Evolutionary conservation across 1,140 invertebrate genomes (phyloP).

Genomic region (Meloidogyne exigua): DNA sequence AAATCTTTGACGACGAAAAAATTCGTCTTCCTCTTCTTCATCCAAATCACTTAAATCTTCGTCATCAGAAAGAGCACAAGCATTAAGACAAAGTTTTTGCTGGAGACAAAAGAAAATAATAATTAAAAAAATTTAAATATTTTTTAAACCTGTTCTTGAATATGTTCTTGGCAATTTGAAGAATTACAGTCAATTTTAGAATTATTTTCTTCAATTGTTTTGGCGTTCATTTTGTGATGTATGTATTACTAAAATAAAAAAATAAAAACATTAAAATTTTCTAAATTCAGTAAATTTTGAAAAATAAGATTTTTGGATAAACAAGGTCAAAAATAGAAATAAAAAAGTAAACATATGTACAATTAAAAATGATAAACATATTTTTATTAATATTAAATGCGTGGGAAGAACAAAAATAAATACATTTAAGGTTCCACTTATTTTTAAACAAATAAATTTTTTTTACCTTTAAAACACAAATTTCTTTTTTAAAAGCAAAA

Average conservation of each 20-base stretch:
- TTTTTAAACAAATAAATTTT: not conserved
- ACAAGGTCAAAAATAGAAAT: not conserved
- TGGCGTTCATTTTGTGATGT: not conserved
- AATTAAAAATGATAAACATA: not conserved
- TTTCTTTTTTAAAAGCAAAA: not conserved
- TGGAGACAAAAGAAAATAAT: not conserved
- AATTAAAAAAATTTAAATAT: not conserved
- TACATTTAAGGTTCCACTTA: not conserved
- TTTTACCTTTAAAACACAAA: not conserved
- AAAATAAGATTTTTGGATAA: not conserved
- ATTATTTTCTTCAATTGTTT: constrained; percentile 3
- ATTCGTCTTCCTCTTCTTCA: constrained; percentile 18
- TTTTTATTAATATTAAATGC: not conserved
- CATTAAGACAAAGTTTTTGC: constrained; percentile 10
- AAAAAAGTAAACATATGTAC: not conserved
- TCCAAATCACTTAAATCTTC: constrained; percentile 17
- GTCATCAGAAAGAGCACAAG: constrained; percentile 21
- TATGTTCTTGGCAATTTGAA: not conserved
- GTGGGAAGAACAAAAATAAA: not conserved
- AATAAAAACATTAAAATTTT: not conserved
- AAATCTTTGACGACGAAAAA: not conserved
- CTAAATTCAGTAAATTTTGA: not conserved
- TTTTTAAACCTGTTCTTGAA: not conserved
- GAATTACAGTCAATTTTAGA: not conserved
- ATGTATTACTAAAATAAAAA: not conserved